Evolutionary conservation across 2,797 vertebrate species (phyloP).

Genomic region (Takifugu ocellatus): DNA sequence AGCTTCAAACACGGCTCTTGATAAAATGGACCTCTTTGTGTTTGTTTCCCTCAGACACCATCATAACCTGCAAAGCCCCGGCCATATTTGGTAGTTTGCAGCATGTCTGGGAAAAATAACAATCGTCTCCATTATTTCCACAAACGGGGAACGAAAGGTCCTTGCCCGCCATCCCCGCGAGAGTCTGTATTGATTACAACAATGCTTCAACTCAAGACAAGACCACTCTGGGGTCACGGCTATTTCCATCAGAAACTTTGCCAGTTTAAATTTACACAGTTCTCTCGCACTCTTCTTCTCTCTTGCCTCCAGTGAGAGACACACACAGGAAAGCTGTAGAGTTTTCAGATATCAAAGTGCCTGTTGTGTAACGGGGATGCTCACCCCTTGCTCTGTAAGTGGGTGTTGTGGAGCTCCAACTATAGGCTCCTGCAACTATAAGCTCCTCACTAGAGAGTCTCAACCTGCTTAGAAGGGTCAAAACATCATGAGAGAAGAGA

Average conservation of each 20-base stretch:
- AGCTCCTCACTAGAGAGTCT: conserved; percentile 66
- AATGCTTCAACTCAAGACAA: conserved; percentile 80
- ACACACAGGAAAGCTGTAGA: conserved; percentile 64
- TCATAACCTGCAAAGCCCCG: conserved; percentile 76
- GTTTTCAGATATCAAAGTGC: conserved; percentile 73
- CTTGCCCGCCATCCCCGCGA: conserved; percentile 72
- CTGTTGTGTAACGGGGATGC: conserved; percentile 74
- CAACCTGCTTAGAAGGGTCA: conserved; percentile 78
- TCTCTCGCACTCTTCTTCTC: conserved; percentile 63
- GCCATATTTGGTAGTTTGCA: conserved; percentile 78
- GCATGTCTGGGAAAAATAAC: conserved; percentile 78
- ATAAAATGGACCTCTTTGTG: conserved; percentile 73
- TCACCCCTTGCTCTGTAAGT: conserved; percentile 79
- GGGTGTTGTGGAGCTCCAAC: conserved; percentile 76
- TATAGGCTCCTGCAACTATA: conserved; percentile 74
- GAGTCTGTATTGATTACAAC: conserved; percentile 82
- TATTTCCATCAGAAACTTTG: conserved; percentile 84
- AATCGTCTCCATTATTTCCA: conserved; percentile 81
- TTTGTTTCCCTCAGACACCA: conserved; percentile 71
- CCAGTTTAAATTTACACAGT: conserved; percentile 80
- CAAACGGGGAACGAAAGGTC: conserved; percentile 81
- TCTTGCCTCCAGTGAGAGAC: conserved; percentile 71
- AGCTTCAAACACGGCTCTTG: conserved; percentile 69
- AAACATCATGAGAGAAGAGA: conserved; percentile 61
- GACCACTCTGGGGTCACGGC: conserved; percentile 77